Base-by-base conservation (phyloP, 2,113 vertebrate species). In the Melierax canorus region DNA sequence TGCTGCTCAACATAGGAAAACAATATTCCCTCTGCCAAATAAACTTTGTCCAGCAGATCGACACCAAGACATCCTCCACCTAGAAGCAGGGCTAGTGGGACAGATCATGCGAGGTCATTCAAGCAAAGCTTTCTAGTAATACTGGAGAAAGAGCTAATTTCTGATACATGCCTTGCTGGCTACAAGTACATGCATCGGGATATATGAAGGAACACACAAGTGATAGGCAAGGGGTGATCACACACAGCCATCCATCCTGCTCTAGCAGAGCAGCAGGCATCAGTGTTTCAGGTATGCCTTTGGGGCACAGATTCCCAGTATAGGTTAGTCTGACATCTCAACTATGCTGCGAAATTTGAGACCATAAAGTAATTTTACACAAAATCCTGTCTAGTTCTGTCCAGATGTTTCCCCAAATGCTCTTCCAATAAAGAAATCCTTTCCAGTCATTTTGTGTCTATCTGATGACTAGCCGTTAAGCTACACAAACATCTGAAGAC, bases 71-170 rank as follows among this genome's bases (percentile, higher is more conserved):
- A 55, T 48, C 11, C 27, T 53, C 41, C 58, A 71, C 3, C 26
- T 14, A 62, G 23, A 83, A 76, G 48, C 15, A 77, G 13, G 10
- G 10, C 56, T 53, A 50, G 39, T 2, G 12, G 11, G 13, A 74
- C 0, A 0, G 62, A 69, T 34, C 34, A 84, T 3, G 2, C 0
- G 0, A 79, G 13, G 23, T 34, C 30, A 48, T 32, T 71, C 55
- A 59, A 81, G 18, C 50, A 39, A 67, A 66, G 30, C 34, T 41
- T 96, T 86, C 50, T 20, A 84, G 38, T 38, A 86, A 32, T 4
- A 24, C 75, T 51, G 34, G 66, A 74, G 34, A 85, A 86, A 78
- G 20, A 79, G 36, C 8, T 11, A 16, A 11, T 67, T 68, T 86
- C 63, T 66, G 48, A 56, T 24, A 51, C 16, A n/a, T 10, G 13